These are phyloP conservation scores for Lepilemur septentrionalis DNA, from an alignment of 2,797 vertebrate species.

Conservation along the genomic window DNA sequence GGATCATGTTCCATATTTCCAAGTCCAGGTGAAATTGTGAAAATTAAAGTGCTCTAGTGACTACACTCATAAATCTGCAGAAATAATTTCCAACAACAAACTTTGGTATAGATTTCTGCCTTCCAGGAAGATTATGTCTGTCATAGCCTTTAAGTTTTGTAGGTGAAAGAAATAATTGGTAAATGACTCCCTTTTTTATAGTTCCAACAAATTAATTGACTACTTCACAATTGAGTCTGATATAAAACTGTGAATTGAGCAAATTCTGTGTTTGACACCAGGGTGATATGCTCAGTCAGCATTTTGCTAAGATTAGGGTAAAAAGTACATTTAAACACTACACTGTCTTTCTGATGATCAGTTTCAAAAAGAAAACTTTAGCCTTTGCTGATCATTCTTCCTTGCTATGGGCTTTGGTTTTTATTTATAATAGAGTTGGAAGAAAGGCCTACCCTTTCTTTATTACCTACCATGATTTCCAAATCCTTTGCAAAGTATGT, in stretches of 20 bases:
- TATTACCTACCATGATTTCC: neutral
- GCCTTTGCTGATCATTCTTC: neutral
- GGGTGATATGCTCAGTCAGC: neutral
- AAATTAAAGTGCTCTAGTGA: neutral
- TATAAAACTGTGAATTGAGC: neutral
- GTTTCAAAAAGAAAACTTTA: slow-evolving; percentile 33
- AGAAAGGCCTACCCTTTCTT: neutral
- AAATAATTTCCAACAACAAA: neutral
- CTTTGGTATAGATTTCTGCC: neutral
- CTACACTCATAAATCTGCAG: neutral
- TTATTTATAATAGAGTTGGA: neutral
- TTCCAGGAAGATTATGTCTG: neutral
- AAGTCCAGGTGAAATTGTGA: neutral
- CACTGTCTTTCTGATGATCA: neutral
- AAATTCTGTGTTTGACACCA: neutral
- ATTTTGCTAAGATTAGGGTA: neutral
- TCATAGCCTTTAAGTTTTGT: neutral
- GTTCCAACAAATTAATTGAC: neutral
- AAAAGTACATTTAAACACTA: neutral
- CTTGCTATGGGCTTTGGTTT: neutral
- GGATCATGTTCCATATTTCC: neutral
- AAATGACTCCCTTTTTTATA: neutral
- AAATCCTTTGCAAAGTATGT: neutral
- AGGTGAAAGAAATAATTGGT: neutral
- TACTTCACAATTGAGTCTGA: neutral